These are phyloP conservation scores for Ispidina picta DNA, from an alignment of 2,797 vertebrate genomes.

Conservation along the genomic window DNA sequence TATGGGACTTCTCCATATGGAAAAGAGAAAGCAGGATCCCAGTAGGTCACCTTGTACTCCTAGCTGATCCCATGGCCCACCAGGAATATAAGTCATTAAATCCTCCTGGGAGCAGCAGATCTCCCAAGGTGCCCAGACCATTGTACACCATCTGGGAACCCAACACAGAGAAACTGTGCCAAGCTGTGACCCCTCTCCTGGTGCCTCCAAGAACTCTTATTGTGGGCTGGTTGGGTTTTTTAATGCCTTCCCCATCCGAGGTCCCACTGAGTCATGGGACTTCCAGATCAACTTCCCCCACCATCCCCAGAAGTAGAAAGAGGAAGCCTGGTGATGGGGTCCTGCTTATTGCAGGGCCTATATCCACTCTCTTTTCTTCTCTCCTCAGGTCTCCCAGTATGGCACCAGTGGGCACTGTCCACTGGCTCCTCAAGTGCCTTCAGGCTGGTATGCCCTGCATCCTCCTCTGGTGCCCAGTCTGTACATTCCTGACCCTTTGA, in stretches of 20 bases:
- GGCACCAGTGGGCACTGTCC: background rate
- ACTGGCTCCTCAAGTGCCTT: background rate
- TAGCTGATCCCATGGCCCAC: background rate
- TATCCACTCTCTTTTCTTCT: background rate
- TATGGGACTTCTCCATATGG: background rate
- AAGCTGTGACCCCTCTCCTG: background rate
- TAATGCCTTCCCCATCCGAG: background rate
- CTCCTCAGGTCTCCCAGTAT: background rate
- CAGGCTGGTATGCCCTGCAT: background rate
- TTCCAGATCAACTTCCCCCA: slow-evolving; percentile 48
- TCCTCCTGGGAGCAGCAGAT: background rate
- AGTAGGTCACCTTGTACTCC: background rate
- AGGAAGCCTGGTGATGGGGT: background rate
- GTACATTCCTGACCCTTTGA: background rate
- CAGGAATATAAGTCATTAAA: background rate
- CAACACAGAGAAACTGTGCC: background rate
- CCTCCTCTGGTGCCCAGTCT: background rate
- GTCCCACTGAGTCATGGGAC: slow-evolving; percentile 42
- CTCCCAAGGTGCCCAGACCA: background rate
- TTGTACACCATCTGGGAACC: background rate
- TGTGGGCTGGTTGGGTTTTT: rapidly evolving
- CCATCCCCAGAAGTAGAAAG: slow-evolving; percentile 25
- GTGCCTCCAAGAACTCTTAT: background rate
- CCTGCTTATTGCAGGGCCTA: background rate
- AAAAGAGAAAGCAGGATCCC: background rate